phyloP scores from a whole-genome alignment of 2,797 vertebrate species.

The Pogonophryne albipinna region DNA sequence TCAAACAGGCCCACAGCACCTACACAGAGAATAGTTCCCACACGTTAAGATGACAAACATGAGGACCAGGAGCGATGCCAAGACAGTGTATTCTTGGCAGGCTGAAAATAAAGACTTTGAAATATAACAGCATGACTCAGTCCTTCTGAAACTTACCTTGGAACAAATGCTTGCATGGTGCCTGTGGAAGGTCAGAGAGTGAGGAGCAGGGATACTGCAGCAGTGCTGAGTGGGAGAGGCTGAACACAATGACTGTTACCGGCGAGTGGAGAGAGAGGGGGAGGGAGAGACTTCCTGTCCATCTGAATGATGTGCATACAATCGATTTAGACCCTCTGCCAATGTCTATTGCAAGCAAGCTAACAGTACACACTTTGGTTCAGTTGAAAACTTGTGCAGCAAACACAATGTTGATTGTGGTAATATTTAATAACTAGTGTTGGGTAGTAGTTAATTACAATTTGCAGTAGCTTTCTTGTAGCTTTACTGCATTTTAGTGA shows the following conservation, averaged over 20 bases:
- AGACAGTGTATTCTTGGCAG: not conserved
- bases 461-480: too few relatives aligned
- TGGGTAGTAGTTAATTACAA: too few relatives aligned
- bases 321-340: slow-evolving; percentile 53
- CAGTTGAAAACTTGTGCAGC: slow-evolving; percentile 3
- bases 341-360: slow-evolving; percentile 52
- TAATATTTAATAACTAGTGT: not conserved
- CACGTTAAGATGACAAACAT: slow-evolving; percentile 37
- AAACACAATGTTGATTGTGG: slow-evolving; percentile 3
- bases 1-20: slow-evolving; percentile 47
- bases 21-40: slow-evolving; percentile 16
- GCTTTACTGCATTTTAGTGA: too few relatives aligned
- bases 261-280: slow-evolving; percentile 17
- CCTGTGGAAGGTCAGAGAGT: slow-evolving; percentile 78
- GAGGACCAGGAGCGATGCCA: slow-evolving; percentile 19
- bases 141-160: slow-evolving; percentile 79
- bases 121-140: slow-evolving; percentile 40
- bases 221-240: slow-evolving; percentile 69
- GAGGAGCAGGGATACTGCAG: slow-evolving; percentile 69
- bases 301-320: slow-evolving; percentile 61
- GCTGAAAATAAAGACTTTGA: slow-evolving; percentile 21
- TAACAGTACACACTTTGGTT: slow-evolving; percentile 14
- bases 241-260: slow-evolving; percentile 43
- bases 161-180: slow-evolving; percentile 83
- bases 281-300: slow-evolving; percentile 45